Evolutionary conservation across 2,113 vertebrate species (phyloP).

Genomic region (Silurus asotus): DNA sequence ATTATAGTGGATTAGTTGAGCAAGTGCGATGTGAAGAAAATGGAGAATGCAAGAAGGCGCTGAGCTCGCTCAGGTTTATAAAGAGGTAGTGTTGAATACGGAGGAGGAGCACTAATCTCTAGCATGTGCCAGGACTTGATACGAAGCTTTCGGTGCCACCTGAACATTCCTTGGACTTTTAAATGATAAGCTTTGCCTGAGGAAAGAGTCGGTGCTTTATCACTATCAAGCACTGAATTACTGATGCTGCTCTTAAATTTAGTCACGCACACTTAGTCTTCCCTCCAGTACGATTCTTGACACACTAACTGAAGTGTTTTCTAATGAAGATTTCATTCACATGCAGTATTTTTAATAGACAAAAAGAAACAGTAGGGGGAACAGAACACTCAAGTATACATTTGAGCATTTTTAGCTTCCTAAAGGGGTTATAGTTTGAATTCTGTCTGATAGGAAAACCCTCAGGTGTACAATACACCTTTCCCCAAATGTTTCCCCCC

Average conservation of each 20-base stretch:
- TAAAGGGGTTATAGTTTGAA: not conserved
- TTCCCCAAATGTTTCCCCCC: not conserved
- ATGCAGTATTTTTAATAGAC: too few relatives aligned
- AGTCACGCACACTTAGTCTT: not conserved
- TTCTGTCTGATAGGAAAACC: not conserved
- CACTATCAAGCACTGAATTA: not conserved
- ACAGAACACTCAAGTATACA: not conserved
- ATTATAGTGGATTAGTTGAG: constrained; percentile 38
- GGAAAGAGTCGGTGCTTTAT: constrained; percentile 8
- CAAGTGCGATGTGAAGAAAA: constrained; percentile 15
- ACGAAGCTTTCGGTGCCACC: not conserved
- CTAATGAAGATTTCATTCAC: not conserved
- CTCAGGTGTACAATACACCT: not conserved
- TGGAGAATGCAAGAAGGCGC: constrained; percentile 1
- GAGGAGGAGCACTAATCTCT: constrained; percentile 1
- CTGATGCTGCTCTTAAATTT: not conserved
- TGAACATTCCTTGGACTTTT: not conserved
- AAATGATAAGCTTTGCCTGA: not conserved
- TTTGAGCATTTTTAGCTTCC: not conserved
- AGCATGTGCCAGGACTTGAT: constrained; percentile 38
- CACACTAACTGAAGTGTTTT: not conserved
- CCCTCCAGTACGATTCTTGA: not conserved
- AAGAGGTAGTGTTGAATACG: constrained; percentile 2
- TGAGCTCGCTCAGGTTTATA: constrained; percentile 33
- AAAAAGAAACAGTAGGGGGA: not conserved